Evolutionary conservation across 2,888 invertebrate species (phyloP).

Genomic region (Hirtodrosophila alboralis): DNA sequence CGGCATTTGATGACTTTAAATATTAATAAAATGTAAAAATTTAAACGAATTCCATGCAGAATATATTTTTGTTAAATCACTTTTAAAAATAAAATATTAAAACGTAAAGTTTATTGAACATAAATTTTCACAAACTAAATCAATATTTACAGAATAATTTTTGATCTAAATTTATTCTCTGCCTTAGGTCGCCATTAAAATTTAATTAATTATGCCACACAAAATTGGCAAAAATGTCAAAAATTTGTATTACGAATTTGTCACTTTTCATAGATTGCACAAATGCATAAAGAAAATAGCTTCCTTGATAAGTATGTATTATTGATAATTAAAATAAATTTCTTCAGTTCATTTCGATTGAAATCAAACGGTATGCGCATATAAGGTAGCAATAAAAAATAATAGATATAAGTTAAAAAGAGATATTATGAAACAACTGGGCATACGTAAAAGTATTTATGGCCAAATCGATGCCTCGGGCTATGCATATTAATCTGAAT

Average conservation of each 20-base stretch:
- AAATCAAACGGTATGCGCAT: conserved; percentile 34
- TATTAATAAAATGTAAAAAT: too few relatives aligned
- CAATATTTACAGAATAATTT: too few relatives aligned
- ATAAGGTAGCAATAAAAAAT: conserved; percentile 42
- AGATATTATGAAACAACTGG: conserved; percentile 63
- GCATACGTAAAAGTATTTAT: conserved; percentile 38
- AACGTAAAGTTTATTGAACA: too few relatives aligned
- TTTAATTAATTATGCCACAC: too few relatives aligned
- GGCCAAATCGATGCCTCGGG: conserved; percentile 36
- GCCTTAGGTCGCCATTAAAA: too few relatives aligned
- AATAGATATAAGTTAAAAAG: conserved; percentile 34
- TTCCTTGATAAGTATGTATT: conserved; percentile 43
- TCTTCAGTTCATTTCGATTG: conserved; percentile 29
- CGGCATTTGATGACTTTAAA: too few relatives aligned
- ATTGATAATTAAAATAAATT: conserved; percentile 62
- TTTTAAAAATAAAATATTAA: too few relatives aligned
- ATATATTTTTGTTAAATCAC: too few relatives aligned
- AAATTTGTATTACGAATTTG: not conserved
- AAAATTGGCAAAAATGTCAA: too few relatives aligned
- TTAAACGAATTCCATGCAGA: too few relatives aligned
- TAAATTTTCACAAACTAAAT: too few relatives aligned
- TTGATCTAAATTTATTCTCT: too few relatives aligned
- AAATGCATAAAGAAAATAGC: conserved; percentile 9
- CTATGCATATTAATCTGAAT: conserved; percentile 58
- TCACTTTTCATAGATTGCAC: not conserved